Conservation (phyloP, 1,140 invertebrate genomes). For the Hycleus phaleratus region DNA sequence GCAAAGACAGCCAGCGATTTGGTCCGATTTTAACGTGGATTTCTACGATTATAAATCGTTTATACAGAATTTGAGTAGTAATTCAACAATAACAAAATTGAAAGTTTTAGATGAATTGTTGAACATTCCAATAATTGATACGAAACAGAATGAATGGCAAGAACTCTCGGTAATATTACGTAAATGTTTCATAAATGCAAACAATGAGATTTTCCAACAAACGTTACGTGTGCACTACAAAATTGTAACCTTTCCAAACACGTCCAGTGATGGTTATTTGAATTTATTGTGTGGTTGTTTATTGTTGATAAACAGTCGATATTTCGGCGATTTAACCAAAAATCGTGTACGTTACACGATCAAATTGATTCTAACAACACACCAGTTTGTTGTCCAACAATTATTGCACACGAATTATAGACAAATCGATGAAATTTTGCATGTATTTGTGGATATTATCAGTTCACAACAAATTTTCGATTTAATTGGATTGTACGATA, state of each 20-base stretch:
- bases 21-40: background rate
- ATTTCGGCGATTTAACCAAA: constrained; percentile 5
- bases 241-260: constrained; percentile 4
- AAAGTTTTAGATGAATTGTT: constrained; percentile 9
- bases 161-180: constrained; percentile 10
- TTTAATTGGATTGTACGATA: constrained; percentile 10
- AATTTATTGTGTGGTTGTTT: constrained; percentile 10
- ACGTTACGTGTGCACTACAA: constrained; percentile 17
- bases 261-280: constrained; percentile 13
- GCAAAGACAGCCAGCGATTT: no score
- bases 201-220: constrained; percentile 13
- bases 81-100: constrained; percentile 2
- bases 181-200: constrained; percentile 16
- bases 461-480: constrained; percentile 10
- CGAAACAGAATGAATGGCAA: constrained; percentile 14
- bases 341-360: constrained; percentile 1
- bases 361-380: constrained; percentile 11
- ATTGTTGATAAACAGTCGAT: constrained; percentile 9
- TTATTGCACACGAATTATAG: constrained; percentile 8
- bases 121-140: constrained; percentile 6
- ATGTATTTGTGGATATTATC: constrained; percentile 9
- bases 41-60: background rate
- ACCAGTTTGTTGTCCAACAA: constrained; percentile 9
- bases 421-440: constrained; percentile 9
- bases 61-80: constrained; percentile 2